These are phyloP conservation scores for Felis catus DNA, from an alignment of 2,113 vertebrate species.

Conservation along the genomic window DNA sequence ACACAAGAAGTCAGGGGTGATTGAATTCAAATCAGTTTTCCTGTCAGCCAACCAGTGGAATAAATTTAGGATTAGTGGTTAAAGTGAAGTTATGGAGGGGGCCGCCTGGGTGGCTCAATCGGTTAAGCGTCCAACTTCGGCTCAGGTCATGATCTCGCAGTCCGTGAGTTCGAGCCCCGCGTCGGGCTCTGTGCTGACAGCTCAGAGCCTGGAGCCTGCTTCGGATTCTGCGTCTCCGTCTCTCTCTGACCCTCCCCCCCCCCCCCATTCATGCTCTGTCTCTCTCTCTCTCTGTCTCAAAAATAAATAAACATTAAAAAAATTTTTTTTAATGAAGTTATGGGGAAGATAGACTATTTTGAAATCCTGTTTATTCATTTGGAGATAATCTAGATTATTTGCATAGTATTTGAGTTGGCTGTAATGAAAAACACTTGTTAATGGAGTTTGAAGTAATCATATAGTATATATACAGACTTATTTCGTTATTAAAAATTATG, in stretches of 20 bases:
- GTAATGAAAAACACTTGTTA: conserved; percentile 17
- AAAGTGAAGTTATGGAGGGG: neutral
- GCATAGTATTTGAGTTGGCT: conserved; percentile 5
- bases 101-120: neutral
- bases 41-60: neutral
- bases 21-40: conserved; percentile 40
- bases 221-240: no score
- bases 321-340: neutral
- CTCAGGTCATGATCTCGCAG: no score
- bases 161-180: no score
- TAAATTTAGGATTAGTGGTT: conserved; percentile 41
- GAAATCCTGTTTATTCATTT: conserved; percentile 18
- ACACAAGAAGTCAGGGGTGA: neutral
- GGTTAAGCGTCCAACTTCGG: no score
- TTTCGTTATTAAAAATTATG: conserved; percentile 1
- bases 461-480: neutral
- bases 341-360: neutral
- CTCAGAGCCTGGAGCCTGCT: no score
- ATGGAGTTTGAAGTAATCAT: neutral
- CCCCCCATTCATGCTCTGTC: no score
- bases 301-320: no score
- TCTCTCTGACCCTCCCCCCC: no score
- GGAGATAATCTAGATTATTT: conserved; percentile 45
- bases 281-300: no score
- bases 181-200: no score